A percentile compares a stretch with the other conserved stretches of the same genome.
Conservation (phyloP, 2,888 invertebrate species). For the Lochmaea crataegi region DNA sequence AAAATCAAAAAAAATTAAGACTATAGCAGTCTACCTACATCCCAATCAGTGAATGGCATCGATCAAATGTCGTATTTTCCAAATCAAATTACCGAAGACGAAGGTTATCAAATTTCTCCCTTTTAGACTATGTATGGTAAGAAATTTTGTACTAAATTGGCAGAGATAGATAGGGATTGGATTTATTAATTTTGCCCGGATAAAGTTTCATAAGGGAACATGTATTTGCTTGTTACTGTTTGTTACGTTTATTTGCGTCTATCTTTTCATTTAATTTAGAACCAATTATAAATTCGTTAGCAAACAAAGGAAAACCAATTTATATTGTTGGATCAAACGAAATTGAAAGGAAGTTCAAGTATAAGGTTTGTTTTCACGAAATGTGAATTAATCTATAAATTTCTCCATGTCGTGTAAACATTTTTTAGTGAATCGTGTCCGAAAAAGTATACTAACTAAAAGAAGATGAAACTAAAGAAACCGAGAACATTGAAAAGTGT, state of each 20-base stretch:
- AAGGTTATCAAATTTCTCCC: constrained; percentile 37
- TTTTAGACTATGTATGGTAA: constrained; percentile 15
- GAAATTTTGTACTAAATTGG: constrained; percentile 35
- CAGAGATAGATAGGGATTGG: constrained; percentile 36
- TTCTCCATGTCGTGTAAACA: too few relatives aligned
- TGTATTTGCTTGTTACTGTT: constrained; percentile 15
- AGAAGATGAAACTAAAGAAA: too few relatives aligned
- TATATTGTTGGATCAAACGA: too few relatives aligned
- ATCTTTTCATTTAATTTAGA: not conserved
- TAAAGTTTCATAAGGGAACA: constrained; percentile 22
- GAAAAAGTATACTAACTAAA: too few relatives aligned
- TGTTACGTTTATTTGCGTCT: not conserved
- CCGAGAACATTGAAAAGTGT: too few relatives aligned
- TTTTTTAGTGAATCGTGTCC: too few relatives aligned
- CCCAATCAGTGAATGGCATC: constrained; percentile 43
- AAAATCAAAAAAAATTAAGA: constrained; percentile 38
- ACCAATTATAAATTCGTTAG: not conserved
- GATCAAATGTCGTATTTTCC: constrained; percentile 33
- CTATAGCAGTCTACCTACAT: constrained; percentile 26
- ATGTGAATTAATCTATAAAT: too few relatives aligned
- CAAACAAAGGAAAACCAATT: too few relatives aligned
- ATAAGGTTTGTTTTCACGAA: too few relatives aligned
- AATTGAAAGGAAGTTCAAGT: too few relatives aligned
- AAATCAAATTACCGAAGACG: constrained; percentile 40
- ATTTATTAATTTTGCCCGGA: constrained; percentile 29